A percentile compares a stretch with the other conserved stretches of the same genome.
phyloP scores from a whole-genome alignment of 2,797 vertebrate species.

The Leuciscus waleckii region DNA sequence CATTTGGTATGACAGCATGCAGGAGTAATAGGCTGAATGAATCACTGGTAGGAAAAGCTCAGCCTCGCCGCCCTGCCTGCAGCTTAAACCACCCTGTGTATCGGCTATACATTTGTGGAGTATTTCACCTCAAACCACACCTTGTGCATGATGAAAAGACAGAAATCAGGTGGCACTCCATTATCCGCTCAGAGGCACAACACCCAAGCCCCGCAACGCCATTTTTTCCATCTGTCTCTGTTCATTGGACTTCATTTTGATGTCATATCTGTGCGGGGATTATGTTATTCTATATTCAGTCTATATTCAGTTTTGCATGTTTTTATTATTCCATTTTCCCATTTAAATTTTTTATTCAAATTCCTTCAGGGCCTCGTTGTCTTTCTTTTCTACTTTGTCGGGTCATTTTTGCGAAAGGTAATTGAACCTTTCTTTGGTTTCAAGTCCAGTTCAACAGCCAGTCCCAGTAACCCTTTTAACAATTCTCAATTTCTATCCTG shows the following conservation, averaged over 20 bases:
- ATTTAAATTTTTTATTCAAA: constrained; percentile 7
- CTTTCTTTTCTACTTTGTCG: neutral
- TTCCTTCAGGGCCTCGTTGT: neutral
- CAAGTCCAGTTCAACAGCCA: neutral
- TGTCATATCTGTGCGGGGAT: neutral
- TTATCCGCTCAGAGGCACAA: constrained; percentile 31
- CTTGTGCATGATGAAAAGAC: constrained; percentile 54
- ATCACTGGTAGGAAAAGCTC: constrained; percentile 68
- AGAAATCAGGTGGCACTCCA: constrained; percentile 30
- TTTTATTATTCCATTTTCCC: constrained; percentile 29
- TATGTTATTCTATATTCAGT: neutral
- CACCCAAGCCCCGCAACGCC: neutral
- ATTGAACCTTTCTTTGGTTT: constrained; percentile 8
- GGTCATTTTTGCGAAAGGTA: neutral
- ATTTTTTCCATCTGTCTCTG: neutral
- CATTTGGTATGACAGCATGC: constrained; percentile 78
- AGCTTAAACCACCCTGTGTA: constrained; percentile 28
- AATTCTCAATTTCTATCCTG: constrained; percentile 1
- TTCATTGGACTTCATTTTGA: constrained; percentile 13
- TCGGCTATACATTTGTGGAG: constrained; percentile 55
- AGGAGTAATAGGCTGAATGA: constrained; percentile 78
- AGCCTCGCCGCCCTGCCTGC: neutral
- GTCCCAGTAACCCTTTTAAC: constrained; percentile 6
- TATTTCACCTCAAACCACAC: constrained; percentile 60
- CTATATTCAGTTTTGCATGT: constrained; percentile 16